Evolutionary conservation across 2,888 invertebrate species (phyloP), one percentile per base, ranked within the genome.

Genomic region (Malthinus flaveolus): DNA sequence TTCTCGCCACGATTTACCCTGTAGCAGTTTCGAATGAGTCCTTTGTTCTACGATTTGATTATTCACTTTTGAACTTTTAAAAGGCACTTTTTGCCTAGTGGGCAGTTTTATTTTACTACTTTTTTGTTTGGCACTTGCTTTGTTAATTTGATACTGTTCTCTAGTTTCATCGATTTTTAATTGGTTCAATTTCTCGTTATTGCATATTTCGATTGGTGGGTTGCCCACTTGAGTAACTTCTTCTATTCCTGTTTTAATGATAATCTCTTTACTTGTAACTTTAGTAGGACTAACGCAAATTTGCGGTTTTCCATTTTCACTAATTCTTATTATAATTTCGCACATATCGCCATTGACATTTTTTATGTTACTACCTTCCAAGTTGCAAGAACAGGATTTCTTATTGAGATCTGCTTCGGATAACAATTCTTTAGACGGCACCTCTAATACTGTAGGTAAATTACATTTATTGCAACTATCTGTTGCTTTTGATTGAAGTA

Each of bases 241-340:
- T 23, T 52, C 48, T 54, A 51, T 37, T 32, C 23, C 56, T 7
- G 32, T 42, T 45, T 32, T 34, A 42, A 59, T 44, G 4, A 37
- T 45, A 23, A 49, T 48, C 32, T 64, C 37, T 15, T 52, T 15
- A 32, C 44, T 32, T 5, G 36, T 48, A 32, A 37, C 23, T 44
- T 35, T 55, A 48, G 11, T 7, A 10, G 57, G 53, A n/a, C n/a
- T 66, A 15, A 75, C 66, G 1, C 68, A 53, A 49, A 76, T 68
- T 62, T 74, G 63, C 1, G 75, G 74, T 32, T 63, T 56, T 12
- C 62, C 62, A 32, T 72, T 69, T 11, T 76, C 74, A 36, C 68
- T 68, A 8, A 77, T 66, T 67, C 77, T 76, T 13, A 78, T 78
- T 7, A 76, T 63, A 51, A 78, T 78, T 63, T 78, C 73, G 59